Base-by-base conservation (phyloP, 2,888 invertebrate species). In the Oscheius sp. region DNA sequence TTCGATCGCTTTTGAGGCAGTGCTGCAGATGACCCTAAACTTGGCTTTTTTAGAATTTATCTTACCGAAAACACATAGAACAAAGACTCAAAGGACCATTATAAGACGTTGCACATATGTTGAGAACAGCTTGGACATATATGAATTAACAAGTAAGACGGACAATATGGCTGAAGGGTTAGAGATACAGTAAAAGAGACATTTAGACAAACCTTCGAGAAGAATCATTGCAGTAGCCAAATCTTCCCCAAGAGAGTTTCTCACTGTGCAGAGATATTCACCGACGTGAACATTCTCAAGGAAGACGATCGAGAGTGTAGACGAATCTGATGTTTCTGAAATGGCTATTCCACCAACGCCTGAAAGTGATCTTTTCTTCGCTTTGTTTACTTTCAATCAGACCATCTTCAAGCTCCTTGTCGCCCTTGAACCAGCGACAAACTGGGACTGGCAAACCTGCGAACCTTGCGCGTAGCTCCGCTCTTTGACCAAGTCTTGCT, bases 171-270 rank as follows among this genome's bases (percentile, higher is more conserved):
- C 61, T 61, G 61, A 61, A 57, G 20, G 37, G 29, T 29, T 17
- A 12, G 20, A 31, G 2, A 8, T 52, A 33, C 55, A 33, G 17
- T 33, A 15, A 20, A 55, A 20, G 33, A 55, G 15, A 55, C 31
- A 46, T 8, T 2, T 53, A 25, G 57, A 37, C 52, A 33, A 20
- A 81, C 84, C 83, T 79, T 84, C 82, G 42, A 82, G 69, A 65
- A 82, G 72, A 69, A 84, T 75, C 72, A 73, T 76, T 39, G 82
- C 82, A 33, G 76, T 79, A 50, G 82, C 79, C 66, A 84, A 71
- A 39, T 83, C 82, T 75, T 84, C 84, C 52, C 83, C 84, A 72
- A 76, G 77, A 17, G 68, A 55, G 67, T 83, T 83, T 25, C 83
- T 75, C 57, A 83, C 78, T 12, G 83, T 72, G 74, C 82, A 79